phyloP scores from a whole-genome alignment of 2,888 invertebrate species.

The Mystacides longicornis region DNA sequence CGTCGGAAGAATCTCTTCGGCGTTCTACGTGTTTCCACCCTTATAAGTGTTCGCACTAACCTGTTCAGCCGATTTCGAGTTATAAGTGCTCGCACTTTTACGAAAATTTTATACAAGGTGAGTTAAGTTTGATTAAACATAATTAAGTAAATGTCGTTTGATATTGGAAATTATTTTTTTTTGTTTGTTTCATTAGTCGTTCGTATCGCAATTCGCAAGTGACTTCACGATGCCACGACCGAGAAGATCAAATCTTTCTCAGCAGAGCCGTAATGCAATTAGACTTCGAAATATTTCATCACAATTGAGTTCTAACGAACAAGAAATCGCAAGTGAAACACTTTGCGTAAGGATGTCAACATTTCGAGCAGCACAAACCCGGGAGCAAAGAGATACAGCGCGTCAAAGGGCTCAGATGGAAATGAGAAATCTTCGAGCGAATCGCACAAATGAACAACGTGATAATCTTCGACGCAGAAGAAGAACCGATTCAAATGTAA shows the following conservation, averaged over 20 bases:
- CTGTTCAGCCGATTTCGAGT: too few species aligned
- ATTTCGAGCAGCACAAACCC: constrained; percentile 9
- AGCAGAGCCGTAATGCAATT: constrained; percentile 3
- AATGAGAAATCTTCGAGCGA: background rate
- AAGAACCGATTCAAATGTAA: background rate
- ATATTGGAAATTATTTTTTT: constrained; percentile 1
- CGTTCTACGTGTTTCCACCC: too few species aligned
- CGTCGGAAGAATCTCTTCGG: too few species aligned
- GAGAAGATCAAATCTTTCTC: constrained; percentile 6
- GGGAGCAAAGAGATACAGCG: constrained; percentile 3
- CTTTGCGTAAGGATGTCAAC: constrained; percentile 12
- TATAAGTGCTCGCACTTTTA: too few species aligned
- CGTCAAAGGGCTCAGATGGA: constrained; percentile 4
- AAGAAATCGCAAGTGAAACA: constrained; percentile 10
- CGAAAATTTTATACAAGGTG: too few species aligned
- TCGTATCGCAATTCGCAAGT: background rate
- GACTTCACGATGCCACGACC: constrained; percentile 6
- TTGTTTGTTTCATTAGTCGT: background rate
- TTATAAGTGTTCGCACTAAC: too few species aligned
- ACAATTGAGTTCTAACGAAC: constrained; percentile 5
- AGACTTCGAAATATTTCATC: constrained; percentile 3
- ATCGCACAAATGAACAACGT: background rate
- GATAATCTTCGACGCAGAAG: background rate
- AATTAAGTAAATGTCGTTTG: constrained; percentile 5
- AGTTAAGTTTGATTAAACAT: constrained; percentile 11